Base-by-base conservation (phyloP, 2,797 vertebrate genomes). In the Oreortyx pictus region DNA sequence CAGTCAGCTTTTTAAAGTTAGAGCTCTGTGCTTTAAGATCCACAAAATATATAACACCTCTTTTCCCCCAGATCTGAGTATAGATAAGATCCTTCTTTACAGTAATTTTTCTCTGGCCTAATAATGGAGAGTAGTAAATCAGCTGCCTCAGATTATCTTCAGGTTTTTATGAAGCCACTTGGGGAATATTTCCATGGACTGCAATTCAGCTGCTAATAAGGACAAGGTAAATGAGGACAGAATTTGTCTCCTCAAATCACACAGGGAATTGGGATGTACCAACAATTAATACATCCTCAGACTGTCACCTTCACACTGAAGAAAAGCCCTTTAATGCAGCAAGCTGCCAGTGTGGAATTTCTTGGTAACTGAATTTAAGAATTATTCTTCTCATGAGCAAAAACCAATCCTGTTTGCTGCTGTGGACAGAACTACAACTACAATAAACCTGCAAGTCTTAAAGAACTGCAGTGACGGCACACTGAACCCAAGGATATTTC, bases 1-100 rank as follows among this genome's bases (percentile, higher is more conserved):
- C 11, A 60, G 89, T 83, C 90, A 93, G 88, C 66, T 93, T 89
- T 95, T 96, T 82, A 89, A 92, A 93, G 52, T 54, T 82, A 77
- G 35, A 73, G 93, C 61, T 77, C 19, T 3, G 7, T 39, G 75
- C 64, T 90, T 71, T 93, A 90, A 96, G 90, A 90, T 88, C 65
- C 80, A 93, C 90, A 85, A 89, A 90, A 94, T 82, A 82, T 29
- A 6, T 27, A 70, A 67, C 27, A 70, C 24, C 29, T 54, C 8
- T 68, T 84, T 92, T n/a, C 37, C 29, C 35, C 14, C 46, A 43
- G 7, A 87, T 71, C 37, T 65, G 49, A 80, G 29, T 78, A 46
- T n/a, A 61, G 41, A 41, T 27, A 50, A 60, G 47, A 11, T 46
- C 39, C 33, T 14, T 46, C 49, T 82, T 90, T 87, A 86, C 3